Conservation (phyloP, 2,113 vertebrate species). For the Neolamprologus fasciatus region DNA sequence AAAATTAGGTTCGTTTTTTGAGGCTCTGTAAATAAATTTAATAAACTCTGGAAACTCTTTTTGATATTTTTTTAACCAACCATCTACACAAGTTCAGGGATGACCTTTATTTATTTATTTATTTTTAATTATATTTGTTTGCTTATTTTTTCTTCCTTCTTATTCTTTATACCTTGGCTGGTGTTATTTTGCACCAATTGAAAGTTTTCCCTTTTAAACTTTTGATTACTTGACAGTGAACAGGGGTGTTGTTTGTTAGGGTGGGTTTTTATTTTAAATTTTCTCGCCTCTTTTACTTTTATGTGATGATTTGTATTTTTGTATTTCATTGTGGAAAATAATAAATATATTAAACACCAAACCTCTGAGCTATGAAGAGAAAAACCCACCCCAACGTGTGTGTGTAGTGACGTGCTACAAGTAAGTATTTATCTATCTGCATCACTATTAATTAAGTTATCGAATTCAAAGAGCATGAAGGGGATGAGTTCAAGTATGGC, state of each 20-base stretch:
- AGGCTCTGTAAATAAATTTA: too few species aligned
- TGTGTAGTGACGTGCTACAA: neutral
- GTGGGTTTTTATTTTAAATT: neutral
- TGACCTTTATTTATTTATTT: neutral
- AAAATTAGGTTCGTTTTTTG: too few species aligned
- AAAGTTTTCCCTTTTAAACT: neutral
- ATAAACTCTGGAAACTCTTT: too few species aligned
- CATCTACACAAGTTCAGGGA: too few species aligned
- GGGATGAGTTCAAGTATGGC: neutral
- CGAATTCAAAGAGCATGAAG: accelerated
- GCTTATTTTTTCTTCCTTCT: neutral
- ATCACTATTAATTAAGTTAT: neutral
- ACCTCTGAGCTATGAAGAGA: neutral
- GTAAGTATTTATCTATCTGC: neutral
- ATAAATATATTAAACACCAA: neutral
- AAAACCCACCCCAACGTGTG: neutral
- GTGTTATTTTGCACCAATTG: neutral
- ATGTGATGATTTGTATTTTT: neutral
- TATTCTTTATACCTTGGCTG: neutral
- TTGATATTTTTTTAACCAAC: too few species aligned
- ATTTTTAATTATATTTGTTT: neutral
- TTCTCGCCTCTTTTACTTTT: neutral
- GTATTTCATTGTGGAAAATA: accelerated
- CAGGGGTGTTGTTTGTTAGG: accelerated
- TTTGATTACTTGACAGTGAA: neutral